phyloP scores from a whole-genome alignment of 2,888 invertebrate genomes.

The Frankliniella intonsa region DNA sequence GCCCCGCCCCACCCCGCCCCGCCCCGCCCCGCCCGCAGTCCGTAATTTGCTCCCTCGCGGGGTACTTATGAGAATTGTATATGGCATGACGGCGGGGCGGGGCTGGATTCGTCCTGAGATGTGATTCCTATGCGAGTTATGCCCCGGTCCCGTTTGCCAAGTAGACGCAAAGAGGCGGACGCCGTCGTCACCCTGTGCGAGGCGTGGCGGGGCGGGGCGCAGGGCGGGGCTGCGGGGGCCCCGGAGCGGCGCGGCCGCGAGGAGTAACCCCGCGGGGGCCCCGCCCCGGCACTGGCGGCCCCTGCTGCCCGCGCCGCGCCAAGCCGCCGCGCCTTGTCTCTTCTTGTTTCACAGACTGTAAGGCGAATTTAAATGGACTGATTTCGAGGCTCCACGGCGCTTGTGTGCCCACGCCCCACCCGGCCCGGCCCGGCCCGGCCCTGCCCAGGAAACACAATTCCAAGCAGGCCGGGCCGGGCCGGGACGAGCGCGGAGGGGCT shows the following conservation, averaged over 20 bases:
- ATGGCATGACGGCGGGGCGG: neutral
- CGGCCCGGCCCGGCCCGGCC: neutral
- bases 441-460: neutral
- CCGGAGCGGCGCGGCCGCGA: too few species aligned
- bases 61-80: neutral
- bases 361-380: slow-evolving; percentile 13
- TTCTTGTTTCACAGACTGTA: neutral
- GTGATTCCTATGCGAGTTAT: too few species aligned
- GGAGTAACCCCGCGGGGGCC: too few species aligned
- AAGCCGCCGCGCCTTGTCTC: neutral
- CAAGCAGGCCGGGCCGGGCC: neutral
- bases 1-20: too few species aligned
- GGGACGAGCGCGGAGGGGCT: neutral
- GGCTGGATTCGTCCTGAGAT: too few species aligned
- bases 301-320: neutral
- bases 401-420: too few species aligned
- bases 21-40: too few species aligned
- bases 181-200: too few species aligned
- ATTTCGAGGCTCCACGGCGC: neutral
- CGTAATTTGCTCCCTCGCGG: neutral
- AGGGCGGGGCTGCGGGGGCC: too few species aligned
- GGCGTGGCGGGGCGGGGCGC: too few species aligned
- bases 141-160: too few species aligned
- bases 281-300: neutral
- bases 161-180: too few species aligned